These are phyloP conservation scores for Antidorcas marsupialis DNA, from an alignment of 2,113 vertebrate species.

Conservation along the genomic window DNA sequence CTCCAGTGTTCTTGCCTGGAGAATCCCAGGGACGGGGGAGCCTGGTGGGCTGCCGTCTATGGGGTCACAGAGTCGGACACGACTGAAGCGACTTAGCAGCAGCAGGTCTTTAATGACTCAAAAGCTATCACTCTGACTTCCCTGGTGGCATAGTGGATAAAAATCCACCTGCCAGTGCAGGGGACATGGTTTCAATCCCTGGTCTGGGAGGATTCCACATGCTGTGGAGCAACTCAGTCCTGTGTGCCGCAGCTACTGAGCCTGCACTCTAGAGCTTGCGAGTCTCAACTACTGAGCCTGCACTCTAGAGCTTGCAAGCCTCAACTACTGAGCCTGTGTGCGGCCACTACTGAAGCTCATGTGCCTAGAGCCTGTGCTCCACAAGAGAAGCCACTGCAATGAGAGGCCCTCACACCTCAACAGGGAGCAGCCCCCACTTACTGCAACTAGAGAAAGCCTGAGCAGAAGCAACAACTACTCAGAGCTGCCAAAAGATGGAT, in stretches of 20 bases:
- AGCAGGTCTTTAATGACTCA: neutral
- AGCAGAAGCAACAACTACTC: neutral
- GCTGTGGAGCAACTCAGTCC: neutral
- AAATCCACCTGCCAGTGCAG: neutral
- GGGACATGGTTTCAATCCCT: neutral
- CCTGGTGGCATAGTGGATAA: neutral
- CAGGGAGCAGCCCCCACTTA: neutral
- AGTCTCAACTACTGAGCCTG: neutral
- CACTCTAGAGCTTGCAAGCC: neutral
- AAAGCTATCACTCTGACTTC: neutral
- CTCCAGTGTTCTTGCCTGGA: no score
- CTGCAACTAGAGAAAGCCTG: neutral
- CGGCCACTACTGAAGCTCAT: rapidly evolving
- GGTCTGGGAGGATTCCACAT: neutral
- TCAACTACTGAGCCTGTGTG: neutral
- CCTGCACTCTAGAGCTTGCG: neutral
- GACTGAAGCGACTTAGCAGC: no score
- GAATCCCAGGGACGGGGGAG: no score
- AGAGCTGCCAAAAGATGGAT: neutral
- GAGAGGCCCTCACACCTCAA: neutral
- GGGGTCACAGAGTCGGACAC: no score
- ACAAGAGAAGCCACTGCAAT: neutral
- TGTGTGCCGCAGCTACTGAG: neutral
- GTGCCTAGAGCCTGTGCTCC: neutral
- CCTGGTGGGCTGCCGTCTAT: no score